phyloP scores from a whole-genome alignment of 2,888 invertebrate species.

The Hololepta plana region DNA sequence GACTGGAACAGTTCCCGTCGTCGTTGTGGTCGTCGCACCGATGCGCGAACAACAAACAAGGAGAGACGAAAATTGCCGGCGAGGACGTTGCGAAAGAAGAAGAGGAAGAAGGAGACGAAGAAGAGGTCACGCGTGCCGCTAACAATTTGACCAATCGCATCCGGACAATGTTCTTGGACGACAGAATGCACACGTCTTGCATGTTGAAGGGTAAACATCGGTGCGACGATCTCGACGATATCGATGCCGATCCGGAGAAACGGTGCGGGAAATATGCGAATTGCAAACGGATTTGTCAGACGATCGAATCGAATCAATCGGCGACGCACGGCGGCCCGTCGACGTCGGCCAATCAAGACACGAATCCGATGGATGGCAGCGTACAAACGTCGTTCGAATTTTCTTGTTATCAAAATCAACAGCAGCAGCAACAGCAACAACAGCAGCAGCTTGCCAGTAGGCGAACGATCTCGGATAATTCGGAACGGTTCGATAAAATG shows the following conservation, averaged over 20 bases:
- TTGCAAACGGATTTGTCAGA: conserved; percentile 13
- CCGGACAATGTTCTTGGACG: conserved; percentile 36
- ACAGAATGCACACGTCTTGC: conserved; percentile 52
- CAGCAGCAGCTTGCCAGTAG: too few relatives aligned
- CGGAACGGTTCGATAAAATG: too few relatives aligned
- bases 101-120: conserved; percentile 11
- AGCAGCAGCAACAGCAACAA: too few relatives aligned
- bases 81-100: conserved; percentile 14
- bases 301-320: too few relatives aligned
- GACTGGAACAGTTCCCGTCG: conserved; percentile 57
- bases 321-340: too few relatives aligned
- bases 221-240: conserved; percentile 56
- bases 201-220: conserved; percentile 60
- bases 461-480: too few relatives aligned
- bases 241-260: conserved; percentile 20
- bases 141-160: too few relatives aligned
- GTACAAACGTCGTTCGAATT: too few relatives aligned
- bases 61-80: conserved; percentile 15
- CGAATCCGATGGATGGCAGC: conserved; percentile 14
- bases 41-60: conserved; percentile 24
- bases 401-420: too few relatives aligned
- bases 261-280: conserved; percentile 10
- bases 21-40: conserved; percentile 37
- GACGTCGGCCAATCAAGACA: conserved; percentile 16
- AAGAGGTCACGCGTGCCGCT: too few relatives aligned